Base-by-base conservation (phyloP, 2,888 invertebrate species). In the Alentia gelatinosa region DNA sequence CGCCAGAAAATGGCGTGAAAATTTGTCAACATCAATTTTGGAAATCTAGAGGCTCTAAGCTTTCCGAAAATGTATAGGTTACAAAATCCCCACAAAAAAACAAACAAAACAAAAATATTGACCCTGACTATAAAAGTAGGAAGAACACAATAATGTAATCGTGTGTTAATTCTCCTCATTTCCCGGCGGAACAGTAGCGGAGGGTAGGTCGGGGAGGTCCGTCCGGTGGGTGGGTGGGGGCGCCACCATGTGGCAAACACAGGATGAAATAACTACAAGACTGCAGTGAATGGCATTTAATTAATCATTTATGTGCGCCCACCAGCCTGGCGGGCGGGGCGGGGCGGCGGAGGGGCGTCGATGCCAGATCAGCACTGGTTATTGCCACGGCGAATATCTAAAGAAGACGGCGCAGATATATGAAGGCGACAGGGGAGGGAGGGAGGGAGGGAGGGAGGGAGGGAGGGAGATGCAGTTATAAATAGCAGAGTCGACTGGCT, bases 241-340 rank as follows among this genome's bases (percentile, higher is more conserved):
- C 79, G n/a, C 79, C 79, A n/a, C 79, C 37, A 37, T 35, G 79
- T 39, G 86, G 86, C 86, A 86, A 42, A 47, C 86, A 86, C 47
- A 26, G 47, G 86, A 3, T 86, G 86, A 86, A 83, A 83, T 83
- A 83, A 83, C 83, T 30, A 47, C 86, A 47, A 86, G 42, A 86
- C 83, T 40, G 50, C 50, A 86, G 79, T 86, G 86, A 86, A 86
- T 86, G 30, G 86, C 47, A 47, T 86, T 86, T 86, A 86, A 86
- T 86, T 86, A 86, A 86, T 86, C 86, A 86, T 86, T 42, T 47
- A 86, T 86, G 50, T 35, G 86, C 39, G 79, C 79, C 79, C 39
- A 35, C 79, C 26, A 23, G 40, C 37, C 19, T 30, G 50, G 3
- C 12, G 40, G 86, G 42, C 30, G 4, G 39, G 39, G 86, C 15